These are phyloP conservation scores for Stenoptilia bipunctidactyla DNA, from an alignment of 2,888 invertebrate genomes.

Conservation along the genomic window DNA sequence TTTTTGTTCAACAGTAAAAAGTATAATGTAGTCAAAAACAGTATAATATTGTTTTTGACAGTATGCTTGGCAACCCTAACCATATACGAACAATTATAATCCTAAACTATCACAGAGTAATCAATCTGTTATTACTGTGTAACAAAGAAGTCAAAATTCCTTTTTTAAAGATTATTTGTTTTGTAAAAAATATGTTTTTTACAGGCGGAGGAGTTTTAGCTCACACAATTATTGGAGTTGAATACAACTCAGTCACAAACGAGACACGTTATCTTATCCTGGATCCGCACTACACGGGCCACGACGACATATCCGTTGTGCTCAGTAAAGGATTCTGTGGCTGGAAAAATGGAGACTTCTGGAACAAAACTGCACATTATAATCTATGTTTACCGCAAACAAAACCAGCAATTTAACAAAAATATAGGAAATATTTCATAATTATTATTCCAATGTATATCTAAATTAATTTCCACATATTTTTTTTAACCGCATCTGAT, in stretches of 20 bases:
- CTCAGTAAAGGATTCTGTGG: slow-evolving; percentile 94
- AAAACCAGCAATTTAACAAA: slow-evolving; percentile 19
- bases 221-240: slow-evolving; percentile 97
- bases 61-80: background rate
- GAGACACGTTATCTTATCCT: slow-evolving; percentile 93
- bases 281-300: slow-evolving; percentile 97
- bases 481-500: no score
- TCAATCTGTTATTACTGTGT: background rate
- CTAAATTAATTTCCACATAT: no score
- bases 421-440: background rate
- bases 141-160: background rate
- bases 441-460: no score
- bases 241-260: slow-evolving; percentile 84
- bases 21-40: no score
- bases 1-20: no score
- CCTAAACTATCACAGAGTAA: background rate
- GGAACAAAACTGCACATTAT: slow-evolving; percentile 95
- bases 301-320: slow-evolving; percentile 82
- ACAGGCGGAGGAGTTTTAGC: slow-evolving; percentile 96
- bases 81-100: background rate
- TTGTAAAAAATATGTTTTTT: no score
- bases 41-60: no score
- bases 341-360: slow-evolving; percentile 96
- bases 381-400: slow-evolving; percentile 93
- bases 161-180: slow-evolving; percentile 3